Base-by-base conservation (phyloP, 64 coral and sea anemone species). In the Actinia tenebrosa region DNA sequence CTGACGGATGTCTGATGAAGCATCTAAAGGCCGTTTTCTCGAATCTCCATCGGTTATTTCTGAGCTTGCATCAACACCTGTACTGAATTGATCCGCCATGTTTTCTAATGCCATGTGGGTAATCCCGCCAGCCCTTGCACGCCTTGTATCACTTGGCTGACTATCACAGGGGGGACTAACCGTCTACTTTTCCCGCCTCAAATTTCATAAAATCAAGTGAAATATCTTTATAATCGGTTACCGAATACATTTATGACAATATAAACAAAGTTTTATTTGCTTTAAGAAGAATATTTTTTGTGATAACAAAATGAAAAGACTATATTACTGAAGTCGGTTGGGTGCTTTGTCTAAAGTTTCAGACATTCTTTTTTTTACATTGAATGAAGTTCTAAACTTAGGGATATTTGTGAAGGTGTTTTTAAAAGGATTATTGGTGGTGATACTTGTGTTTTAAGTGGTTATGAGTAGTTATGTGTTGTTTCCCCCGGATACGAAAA, bases 31-130 rank as follows among this genome's bases (percentile, higher is more conserved):
- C 56, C 83, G 45, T 61, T 85, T 85, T 54, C 83, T 25, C 1
- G 83, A 85, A 56, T 85, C 83, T 85, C 19, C 83, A 85, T 85
- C 83, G 83, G 56, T 42, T 59, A 85, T 61, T 61, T 85, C 83
- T 5, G 83, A 59, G 56, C 83, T 85, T 50, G 26, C 83, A 59
- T 59, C 83, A 85, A 85, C 83, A 85, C 83, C 83, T 85, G 83
- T 20, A 60, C 16, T 85, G 53, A 26, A 85, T 56, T 85, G 83
- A 14, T 85, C 83, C 83, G 83, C 83, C 83, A 85, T 85, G 10
- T 85, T 85, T 58, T 15, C 53, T 54, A 30, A 85, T 55, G 56
- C 83, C 83, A 85, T 85, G 83, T 85, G 83, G 52, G 83, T 85
- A 59, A 64, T 85, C 79, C 79, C 79, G 22, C 43, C 44, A 81